These are phyloP conservation scores for Myotis yumanensis DNA, from an alignment of 2,113 vertebrate genomes.

Conservation along the genomic window DNA sequence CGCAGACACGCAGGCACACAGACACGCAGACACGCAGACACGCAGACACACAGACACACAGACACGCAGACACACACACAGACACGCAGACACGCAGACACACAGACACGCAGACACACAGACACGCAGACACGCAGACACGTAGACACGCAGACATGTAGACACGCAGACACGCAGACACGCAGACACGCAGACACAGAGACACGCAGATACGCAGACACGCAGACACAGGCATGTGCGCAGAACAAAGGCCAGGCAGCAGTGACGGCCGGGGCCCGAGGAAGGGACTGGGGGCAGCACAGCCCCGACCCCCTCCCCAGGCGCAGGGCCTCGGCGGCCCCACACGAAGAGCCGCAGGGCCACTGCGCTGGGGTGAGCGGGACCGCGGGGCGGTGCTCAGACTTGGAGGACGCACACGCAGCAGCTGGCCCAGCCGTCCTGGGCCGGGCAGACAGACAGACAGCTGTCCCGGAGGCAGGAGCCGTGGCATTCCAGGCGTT, in stretches of 20 bases:
- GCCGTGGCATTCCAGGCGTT: slow-evolving; percentile 56
- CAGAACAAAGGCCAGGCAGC: too few species aligned
- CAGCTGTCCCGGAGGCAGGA: slow-evolving; percentile 75
- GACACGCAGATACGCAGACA: too few species aligned
- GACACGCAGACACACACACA: too few species aligned
- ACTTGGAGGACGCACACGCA: slow-evolving; percentile 64
- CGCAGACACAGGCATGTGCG: background rate
- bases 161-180: too few species aligned
- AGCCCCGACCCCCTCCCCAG: background rate
- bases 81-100: too few species aligned
- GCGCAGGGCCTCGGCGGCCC: background rate
- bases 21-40: too few species aligned
- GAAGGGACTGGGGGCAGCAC: fast-evolving
- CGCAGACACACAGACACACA: too few species aligned
- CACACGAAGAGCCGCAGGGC: background rate
- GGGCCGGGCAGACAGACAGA: slow-evolving; percentile 23
- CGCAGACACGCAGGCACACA: too few species aligned
- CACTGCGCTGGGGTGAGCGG: background rate
- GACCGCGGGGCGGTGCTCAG: fast-evolving
- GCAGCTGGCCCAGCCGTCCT: slow-evolving; percentile 80
- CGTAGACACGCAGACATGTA: too few species aligned
- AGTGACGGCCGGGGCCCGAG: background rate
- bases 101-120: too few species aligned
- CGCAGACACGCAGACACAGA: fast-evolving
- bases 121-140: too few species aligned